phyloP scores from a whole-genome alignment of 2,113 vertebrate genomes.

The Gallinago media region DNA sequence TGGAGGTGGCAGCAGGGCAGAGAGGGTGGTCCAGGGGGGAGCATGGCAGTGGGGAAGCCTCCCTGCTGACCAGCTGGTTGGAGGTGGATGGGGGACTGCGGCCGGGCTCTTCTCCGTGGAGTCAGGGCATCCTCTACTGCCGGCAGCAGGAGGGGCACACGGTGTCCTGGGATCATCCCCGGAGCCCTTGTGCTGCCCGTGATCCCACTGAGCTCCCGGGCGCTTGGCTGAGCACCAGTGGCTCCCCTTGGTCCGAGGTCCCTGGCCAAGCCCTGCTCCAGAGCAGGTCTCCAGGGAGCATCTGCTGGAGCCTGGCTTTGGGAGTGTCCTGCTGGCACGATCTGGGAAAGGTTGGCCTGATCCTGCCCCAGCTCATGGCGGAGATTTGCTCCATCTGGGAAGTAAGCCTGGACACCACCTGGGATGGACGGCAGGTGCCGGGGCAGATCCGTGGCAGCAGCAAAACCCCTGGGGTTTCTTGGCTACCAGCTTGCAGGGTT shows the following conservation, averaged over 20 bases:
- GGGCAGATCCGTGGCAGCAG: not conserved
- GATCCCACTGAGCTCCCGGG: not conserved
- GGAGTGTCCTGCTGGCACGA: rapidly evolving
- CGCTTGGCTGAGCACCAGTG: rapidly evolving
- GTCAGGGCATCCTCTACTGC: not conserved
- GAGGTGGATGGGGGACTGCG: not conserved
- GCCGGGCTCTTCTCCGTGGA: not conserved
- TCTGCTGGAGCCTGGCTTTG: not conserved
- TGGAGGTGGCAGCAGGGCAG: not conserved
- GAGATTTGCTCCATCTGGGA: not conserved
- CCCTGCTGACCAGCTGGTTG: rapidly evolving
- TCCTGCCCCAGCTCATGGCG: rapidly evolving
- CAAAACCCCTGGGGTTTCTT: not conserved
- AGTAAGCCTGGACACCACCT: not conserved
- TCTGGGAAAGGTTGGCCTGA: not conserved
- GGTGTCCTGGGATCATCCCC: rapidly evolving
- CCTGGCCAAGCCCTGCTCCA: not conserved
- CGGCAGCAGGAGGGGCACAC: rapidly evolving
- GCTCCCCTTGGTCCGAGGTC: not conserved
- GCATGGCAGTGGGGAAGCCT: not conserved
- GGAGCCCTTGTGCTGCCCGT: not conserved
- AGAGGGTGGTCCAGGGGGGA: not conserved
- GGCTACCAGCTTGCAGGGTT: no score
- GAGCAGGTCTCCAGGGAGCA: not conserved
- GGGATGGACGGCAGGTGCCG: rapidly evolving